These are phyloP conservation scores for Branchipolynoe longqiensis DNA, from an alignment of 2,888 invertebrate genomes.

Conservation along the genomic window DNA sequence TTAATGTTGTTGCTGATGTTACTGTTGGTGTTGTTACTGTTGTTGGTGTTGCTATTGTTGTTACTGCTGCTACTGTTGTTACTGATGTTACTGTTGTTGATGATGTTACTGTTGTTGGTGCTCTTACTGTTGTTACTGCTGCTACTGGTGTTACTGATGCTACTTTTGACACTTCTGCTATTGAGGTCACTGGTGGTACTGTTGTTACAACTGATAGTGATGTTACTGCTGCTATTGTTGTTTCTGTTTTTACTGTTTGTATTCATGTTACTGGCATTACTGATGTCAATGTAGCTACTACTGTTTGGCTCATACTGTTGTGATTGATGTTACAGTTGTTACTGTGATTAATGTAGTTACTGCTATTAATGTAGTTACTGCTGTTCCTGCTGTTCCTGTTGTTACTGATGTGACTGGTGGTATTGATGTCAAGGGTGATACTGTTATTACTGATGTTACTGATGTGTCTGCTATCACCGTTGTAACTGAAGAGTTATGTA, in stretches of 20 bases:
- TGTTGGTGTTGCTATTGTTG: conserved; percentile 30
- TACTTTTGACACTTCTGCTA: not conserved
- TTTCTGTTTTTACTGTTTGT: not conserved
- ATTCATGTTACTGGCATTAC: not conserved
- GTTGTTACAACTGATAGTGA: not conserved
- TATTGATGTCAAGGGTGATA: not conserved
- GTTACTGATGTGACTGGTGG: not conserved
- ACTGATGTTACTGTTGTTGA: conserved; percentile 21
- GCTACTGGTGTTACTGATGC: not conserved
- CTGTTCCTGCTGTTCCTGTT: not conserved
- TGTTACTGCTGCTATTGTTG: not conserved
- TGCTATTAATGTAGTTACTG: not conserved
- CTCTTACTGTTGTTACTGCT: conserved; percentile 33
- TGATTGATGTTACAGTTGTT: not conserved
- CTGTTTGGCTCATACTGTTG: not conserved
- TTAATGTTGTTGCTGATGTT: not conserved
- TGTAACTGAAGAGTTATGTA: conserved; percentile 3
- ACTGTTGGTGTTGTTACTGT: conserved; percentile 18
- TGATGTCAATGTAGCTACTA: not conserved
- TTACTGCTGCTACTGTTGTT: conserved; percentile 30
- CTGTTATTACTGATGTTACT: not conserved
- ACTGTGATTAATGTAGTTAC: not conserved
- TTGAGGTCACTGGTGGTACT: not conserved
- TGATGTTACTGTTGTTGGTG: conserved; percentile 21
- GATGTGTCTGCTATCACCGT: not conserved